Percentiles rank a stretch among this genome's conserved stretches.
Evolutionary conservation across 1,140 invertebrate genomes (phyloP).

Genomic region (Bombus waltoni): DNA sequence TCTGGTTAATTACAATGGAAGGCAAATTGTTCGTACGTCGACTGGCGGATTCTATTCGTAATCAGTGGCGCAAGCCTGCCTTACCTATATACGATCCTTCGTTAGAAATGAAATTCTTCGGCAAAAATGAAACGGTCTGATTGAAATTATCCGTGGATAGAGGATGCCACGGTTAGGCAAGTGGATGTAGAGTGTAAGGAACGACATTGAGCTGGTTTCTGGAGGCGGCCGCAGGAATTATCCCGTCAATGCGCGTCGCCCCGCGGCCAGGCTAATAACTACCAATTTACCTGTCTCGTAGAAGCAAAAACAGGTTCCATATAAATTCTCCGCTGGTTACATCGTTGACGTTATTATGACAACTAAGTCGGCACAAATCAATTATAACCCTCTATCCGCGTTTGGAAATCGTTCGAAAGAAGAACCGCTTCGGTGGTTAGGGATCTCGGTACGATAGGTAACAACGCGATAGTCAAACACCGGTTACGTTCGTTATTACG

Average conservation of each 20-base stretch:
- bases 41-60: no score
- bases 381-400: conserved; percentile 51
- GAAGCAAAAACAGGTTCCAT: conserved; percentile 72
- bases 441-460: not conserved
- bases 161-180: not conserved
- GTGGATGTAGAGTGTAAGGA: not conserved
- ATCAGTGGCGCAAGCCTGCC: no score
- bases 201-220: not conserved
- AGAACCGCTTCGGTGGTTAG: not conserved
- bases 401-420: not conserved
- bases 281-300: conserved; percentile 76
- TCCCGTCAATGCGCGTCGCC: conserved; percentile 69
- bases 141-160: conserved; percentile 54
- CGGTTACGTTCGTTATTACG: no score
- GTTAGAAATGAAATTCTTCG: no score
- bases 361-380: conserved; percentile 71
- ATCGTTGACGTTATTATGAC: conserved; percentile 70
- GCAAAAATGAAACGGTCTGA: not conserved
- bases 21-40: no score
- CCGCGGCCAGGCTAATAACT: conserved; percentile 73
- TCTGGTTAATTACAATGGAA: no score
- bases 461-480: not conserved
- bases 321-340: conserved; percentile 74
- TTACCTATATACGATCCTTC: not conserved
- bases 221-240: conserved; percentile 62